These are phyloP conservation scores for Microcebus jonahi DNA, from an alignment of 2,113 vertebrate genomes.

Conservation along the genomic window DNA sequence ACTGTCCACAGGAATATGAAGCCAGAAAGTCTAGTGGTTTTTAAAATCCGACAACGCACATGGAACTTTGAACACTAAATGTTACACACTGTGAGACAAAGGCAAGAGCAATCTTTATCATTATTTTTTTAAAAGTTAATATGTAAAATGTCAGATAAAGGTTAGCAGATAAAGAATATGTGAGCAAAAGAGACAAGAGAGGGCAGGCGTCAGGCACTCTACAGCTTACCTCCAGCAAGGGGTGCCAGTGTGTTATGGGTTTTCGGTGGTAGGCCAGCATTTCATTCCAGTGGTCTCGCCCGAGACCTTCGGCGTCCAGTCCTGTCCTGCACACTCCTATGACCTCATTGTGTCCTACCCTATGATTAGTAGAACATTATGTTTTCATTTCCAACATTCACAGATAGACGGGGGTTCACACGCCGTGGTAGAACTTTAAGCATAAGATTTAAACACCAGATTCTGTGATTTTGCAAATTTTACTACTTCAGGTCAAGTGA, in stretches of 20 bases:
- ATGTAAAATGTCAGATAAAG: not conserved
- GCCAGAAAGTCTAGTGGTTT: not conserved
- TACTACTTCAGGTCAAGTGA: not conserved
- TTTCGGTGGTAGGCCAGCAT: constrained; percentile 98
- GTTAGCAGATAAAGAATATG: not conserved
- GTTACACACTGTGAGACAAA: not conserved
- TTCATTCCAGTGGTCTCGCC: constrained; percentile 98
- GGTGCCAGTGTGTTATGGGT: constrained; percentile 98
- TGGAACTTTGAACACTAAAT: not conserved
- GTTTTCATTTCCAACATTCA: constrained; percentile 18
- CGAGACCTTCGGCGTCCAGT: constrained; percentile 95
- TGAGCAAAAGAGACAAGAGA: not conserved
- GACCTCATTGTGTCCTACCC: constrained; percentile 99
- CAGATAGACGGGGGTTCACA: not conserved
- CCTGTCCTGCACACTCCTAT: constrained; percentile 95
- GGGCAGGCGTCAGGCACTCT: not conserved
- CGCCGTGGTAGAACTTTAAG: not conserved
- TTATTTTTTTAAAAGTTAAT: not conserved
- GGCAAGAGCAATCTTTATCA: not conserved
- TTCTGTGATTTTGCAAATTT: not conserved
- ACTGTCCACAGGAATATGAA: not conserved
- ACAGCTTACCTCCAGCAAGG: constrained; percentile 92
- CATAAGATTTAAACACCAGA: not conserved
- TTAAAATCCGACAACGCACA: not conserved
- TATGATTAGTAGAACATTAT: constrained; percentile 76